Evolutionary conservation across 2,888 invertebrate genomes (phyloP).

Genomic region (Andrena haemorrhoa): DNA sequence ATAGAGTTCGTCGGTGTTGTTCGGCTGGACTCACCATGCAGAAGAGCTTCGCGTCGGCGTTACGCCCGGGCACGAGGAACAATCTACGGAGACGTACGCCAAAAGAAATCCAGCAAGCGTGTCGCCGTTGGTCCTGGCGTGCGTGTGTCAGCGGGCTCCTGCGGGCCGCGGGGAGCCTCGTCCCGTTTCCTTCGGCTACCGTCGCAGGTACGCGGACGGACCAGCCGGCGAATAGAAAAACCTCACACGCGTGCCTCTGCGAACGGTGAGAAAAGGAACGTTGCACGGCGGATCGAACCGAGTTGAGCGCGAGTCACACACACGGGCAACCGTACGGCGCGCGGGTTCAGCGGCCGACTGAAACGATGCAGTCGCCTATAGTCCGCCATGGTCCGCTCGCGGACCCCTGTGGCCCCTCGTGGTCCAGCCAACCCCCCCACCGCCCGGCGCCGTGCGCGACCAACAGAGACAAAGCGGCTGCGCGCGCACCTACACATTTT

Average conservation of each 20-base stretch:
- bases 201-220: slow-evolving; percentile 39
- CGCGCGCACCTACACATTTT: slow-evolving; percentile 83
- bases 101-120: slow-evolving; percentile 64
- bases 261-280: slow-evolving; percentile 28
- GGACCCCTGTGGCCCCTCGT: slow-evolving; percentile 80
- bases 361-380: slow-evolving; percentile 84
- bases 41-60: slow-evolving; percentile 65
- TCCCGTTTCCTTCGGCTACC: slow-evolving; percentile 36
- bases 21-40: slow-evolving; percentile 70
- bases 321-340: slow-evolving; percentile 75
- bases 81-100: slow-evolving; percentile 48
- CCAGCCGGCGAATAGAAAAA: slow-evolving; percentile 50
- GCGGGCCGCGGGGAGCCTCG: slow-evolving; percentile 3
- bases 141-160: slow-evolving; percentile 30
- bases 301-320: slow-evolving; percentile 44
- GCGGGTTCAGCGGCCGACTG: slow-evolving; percentile 85
- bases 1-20: background rate
- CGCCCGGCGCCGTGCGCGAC: slow-evolving; percentile 60
- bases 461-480: slow-evolving; percentile 83
- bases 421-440: slow-evolving; percentile 71
- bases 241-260: slow-evolving; percentile 60
- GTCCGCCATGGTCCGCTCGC: slow-evolving; percentile 82
- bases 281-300: slow-evolving; percentile 42
- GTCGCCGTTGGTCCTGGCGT: slow-evolving; percentile 26
- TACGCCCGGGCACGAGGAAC: slow-evolving; percentile 59